A percentile compares a stretch with the other conserved stretches of the same genome.
phyloP scores from a whole-genome alignment of 2,888 invertebrate species.

The Mesorhabditis sp. region DNA sequence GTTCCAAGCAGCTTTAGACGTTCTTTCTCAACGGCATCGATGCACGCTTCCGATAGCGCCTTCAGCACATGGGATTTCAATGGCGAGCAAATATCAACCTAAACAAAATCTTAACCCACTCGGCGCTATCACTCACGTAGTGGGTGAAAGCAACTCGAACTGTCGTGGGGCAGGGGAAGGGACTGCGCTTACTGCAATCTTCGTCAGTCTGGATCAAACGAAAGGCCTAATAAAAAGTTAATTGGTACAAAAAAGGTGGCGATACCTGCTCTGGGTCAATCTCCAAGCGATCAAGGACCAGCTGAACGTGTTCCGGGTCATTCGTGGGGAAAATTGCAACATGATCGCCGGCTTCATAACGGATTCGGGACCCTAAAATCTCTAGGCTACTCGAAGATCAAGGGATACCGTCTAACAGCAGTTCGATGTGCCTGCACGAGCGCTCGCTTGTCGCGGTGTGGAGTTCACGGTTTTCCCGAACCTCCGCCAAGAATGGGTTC shows the following conservation, averaged over 20 bases:
- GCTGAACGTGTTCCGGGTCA: constrained; percentile 75
- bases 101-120: not conserved
- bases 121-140: constrained; percentile 64
- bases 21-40: constrained; percentile 69
- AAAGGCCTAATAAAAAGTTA: constrained; percentile 62
- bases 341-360: constrained; percentile 79
- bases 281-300: constrained; percentile 75
- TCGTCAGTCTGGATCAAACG: constrained; percentile 90
- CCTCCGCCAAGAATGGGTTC: constrained; percentile 88
- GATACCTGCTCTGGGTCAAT: constrained; percentile 78
- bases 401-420: constrained; percentile 63
- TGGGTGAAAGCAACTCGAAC: constrained; percentile 90
- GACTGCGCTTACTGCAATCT: constrained; percentile 69
- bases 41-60: constrained; percentile 75
- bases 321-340: constrained; percentile 93
- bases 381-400: constrained; percentile 61
- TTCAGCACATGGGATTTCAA: constrained; percentile 92
- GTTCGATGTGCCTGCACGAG: constrained; percentile 93
- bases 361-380: constrained; percentile 31
- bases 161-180: constrained; percentile 95
- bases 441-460: constrained; percentile 69
- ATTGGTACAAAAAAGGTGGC: too few species aligned
- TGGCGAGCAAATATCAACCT: constrained; percentile 83
- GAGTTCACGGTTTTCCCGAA: constrained; percentile 70
- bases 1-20: constrained; percentile 52